A percentile compares a stretch with the other conserved stretches of the same genome.
Evolutionary conservation across 2,113 vertebrate species (phyloP).

Genomic region (Cinclus mexicanus): DNA sequence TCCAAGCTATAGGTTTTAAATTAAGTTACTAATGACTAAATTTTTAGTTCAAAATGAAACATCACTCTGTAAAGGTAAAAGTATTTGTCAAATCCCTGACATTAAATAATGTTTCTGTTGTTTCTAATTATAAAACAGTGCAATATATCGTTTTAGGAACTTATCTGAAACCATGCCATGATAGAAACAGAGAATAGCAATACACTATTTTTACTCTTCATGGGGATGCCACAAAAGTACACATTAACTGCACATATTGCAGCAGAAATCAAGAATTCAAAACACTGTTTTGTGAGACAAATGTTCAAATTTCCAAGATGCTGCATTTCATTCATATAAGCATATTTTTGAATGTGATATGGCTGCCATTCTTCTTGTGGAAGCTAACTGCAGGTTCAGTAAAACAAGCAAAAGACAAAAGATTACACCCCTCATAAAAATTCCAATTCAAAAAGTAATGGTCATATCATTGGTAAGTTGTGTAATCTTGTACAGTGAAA

Average conservation of each 20-base stretch:
- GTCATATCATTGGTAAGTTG: not conserved
- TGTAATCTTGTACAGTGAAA: not conserved
- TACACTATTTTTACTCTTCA: not conserved
- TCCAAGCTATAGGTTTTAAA: not conserved
- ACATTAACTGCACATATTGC: not conserved
- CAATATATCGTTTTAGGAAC: not conserved
- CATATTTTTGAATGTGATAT: not conserved
- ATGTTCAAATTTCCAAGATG: not conserved
- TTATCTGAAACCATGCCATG: not conserved
- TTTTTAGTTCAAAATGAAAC: not conserved
- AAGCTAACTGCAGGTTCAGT: not conserved
- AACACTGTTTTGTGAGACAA: not conserved
- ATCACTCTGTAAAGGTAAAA: not conserved
- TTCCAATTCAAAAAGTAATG: fast-evolving
- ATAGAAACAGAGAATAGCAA: not conserved
- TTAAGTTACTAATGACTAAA: not conserved
- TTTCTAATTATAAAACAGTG: not conserved
- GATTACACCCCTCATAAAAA: not conserved
- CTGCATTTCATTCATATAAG: not conserved
- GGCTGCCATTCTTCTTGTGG: not conserved
- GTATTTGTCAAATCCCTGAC: not conserved
- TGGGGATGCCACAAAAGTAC: not conserved
- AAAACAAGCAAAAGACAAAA: not conserved
- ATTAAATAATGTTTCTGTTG: not conserved
- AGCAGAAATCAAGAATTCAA: not conserved